Base-by-base conservation (phyloP, 2,113 vertebrate species). In the Lichenostomus cassidix region DNA sequence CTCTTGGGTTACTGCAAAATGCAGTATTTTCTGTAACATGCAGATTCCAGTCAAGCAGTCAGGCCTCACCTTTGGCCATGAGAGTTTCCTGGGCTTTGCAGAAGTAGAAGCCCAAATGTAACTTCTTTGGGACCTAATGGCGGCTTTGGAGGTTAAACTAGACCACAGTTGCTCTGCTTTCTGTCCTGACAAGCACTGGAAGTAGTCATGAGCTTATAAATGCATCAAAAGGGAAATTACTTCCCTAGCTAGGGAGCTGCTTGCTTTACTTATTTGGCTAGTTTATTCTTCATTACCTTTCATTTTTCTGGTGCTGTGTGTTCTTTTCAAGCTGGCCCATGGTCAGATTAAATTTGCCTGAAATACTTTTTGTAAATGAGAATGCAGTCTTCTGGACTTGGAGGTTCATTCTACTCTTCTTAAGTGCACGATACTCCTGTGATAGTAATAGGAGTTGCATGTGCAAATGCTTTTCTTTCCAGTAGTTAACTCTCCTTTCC, bases 401-500 rank as follows among this genome's bases (percentile, higher is more conserved):
- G 65, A 89, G 55, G 27, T 62, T 82, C 74, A 42, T 75, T 92
- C n/a, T 77, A 15, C 62, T 95, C 75, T 81, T 68, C 79, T 76
- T 63, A 88, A 82, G 71, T 81, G 88, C 86, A 89, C 69, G 67
- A 39, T 81, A 81, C 69, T 95, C 73, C 92, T 77, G 92, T 95
- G 87, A 89, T 92, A 58, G 70, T 77, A 77, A 85, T 87, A 63
- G 84, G 88, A 76, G 68, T 97, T 83, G 87, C 89, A 95, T 96
- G 88, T 94, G 90, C 95, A 94, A 70, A 89, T 89, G 92, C 55
- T 91, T 92, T 94, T 92, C 76, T 85, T 95, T 84, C 77, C 69
- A 47, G 58, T 94, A 89, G 44, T 70, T 83, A 84, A 89, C 39
- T 67, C 39, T 68, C 22, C 71, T 95, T 93, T 91, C 74, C 42